Evolutionary conservation across 2,888 invertebrate genomes (phyloP).

Genomic region (Pyrrhia umbra): DNA sequence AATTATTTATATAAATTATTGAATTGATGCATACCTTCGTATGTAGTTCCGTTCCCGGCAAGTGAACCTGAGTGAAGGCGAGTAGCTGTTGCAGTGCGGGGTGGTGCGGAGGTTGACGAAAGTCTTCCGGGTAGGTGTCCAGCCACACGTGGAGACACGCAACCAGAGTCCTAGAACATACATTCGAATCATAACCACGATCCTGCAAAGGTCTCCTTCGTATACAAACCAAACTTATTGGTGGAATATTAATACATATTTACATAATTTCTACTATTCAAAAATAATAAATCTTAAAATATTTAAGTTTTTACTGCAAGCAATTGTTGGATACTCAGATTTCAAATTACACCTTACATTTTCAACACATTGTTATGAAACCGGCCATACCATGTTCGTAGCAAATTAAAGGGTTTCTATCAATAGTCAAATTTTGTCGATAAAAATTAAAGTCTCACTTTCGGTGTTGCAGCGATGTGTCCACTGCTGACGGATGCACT

Average conservation of each 20-base stretch:
- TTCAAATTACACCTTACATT: too few species aligned
- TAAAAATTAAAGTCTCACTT: constrained; percentile 86
- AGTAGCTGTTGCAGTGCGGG: constrained; percentile 95
- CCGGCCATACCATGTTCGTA: too few species aligned
- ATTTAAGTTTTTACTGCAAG: too few species aligned
- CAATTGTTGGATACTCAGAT: too few species aligned
- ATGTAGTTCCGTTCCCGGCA: constrained; percentile 96
- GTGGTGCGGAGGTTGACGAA: constrained; percentile 94
- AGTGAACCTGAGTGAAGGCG: constrained; percentile 95
- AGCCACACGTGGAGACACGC: constrained; percentile 99
- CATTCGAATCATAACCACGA: not conserved
- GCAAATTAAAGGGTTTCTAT: too few species aligned
- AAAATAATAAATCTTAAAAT: too few species aligned
- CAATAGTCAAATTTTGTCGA: too few species aligned
- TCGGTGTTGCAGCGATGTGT: constrained; percentile 92
- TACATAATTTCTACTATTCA: too few species aligned
- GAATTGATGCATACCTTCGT: constrained; percentile 87
- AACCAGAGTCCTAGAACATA: constrained; percentile 92
- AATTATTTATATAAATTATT: not conserved
- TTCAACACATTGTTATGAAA: too few species aligned
- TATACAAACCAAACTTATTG: too few species aligned
- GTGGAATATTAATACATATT: too few species aligned
- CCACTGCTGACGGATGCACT: constrained; percentile 83
- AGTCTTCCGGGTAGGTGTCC: constrained; percentile 99
- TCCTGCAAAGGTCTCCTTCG: not conserved